A percentile compares a stretch with the other conserved stretches of the same genome.
These are phyloP conservation scores for western clawed frog (Xenopus tropicalis) DNA, from an alignment of 2,113 vertebrate genomes.

Conservation along the genomic window DNA sequence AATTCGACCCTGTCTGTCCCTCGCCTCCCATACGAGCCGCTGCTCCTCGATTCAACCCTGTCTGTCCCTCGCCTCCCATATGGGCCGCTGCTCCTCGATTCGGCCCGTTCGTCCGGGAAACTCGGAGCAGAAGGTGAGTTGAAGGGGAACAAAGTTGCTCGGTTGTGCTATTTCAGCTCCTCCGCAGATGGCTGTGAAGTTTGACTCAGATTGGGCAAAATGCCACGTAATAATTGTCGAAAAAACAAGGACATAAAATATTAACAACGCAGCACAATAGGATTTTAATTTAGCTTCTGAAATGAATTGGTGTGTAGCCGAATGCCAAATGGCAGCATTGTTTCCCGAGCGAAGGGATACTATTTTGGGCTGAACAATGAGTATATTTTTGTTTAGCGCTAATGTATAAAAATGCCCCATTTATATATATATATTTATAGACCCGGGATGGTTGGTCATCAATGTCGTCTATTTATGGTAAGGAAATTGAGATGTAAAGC, in stretches of 20 bases:
- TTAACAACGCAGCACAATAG: conserved; percentile 51
- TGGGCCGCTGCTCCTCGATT: no score
- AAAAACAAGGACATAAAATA: conserved; percentile 55
- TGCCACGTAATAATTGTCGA: conserved; percentile 51
- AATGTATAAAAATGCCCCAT: conserved; percentile 6
- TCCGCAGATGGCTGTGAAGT: not conserved
- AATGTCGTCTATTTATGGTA: no score
- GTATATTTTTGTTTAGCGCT: conserved; percentile 18
- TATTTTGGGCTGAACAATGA: conserved; percentile 54
- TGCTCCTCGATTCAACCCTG: no score
- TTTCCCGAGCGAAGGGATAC: conserved; percentile 41
- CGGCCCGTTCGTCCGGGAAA: no score
- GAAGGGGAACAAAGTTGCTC: conserved; percentile 17
- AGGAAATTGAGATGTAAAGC: no score
- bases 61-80: no score
- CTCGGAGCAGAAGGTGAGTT: conserved; percentile 2
- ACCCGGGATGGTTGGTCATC: not conserved
- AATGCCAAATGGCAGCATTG: conserved; percentile 47
- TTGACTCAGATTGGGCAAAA: conserved; percentile 46
- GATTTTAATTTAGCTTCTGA: conserved; percentile 57
- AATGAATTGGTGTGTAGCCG: conserved; percentile 51
- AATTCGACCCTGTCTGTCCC: no score
- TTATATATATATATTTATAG: not conserved
- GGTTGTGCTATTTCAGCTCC: conserved; percentile 36
- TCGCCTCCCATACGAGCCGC: no score